These are phyloP conservation scores for Perognathus longimembris DNA, from an alignment of 2,113 vertebrate species.

Conservation along the genomic window DNA sequence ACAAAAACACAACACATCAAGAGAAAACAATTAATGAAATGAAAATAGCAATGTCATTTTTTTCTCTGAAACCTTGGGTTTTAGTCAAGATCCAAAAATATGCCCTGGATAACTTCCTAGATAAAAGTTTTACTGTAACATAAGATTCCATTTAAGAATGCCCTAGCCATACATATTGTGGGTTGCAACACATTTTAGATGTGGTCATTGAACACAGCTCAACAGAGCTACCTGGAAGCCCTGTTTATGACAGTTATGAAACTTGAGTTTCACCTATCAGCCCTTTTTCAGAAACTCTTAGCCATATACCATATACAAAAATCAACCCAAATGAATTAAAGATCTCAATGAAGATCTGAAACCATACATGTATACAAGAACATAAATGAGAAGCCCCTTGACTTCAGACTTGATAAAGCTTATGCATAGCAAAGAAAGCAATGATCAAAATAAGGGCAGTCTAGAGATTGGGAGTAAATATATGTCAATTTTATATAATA, in stretches of 20 bases:
- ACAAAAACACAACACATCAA: not conserved
- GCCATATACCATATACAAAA: not conserved
- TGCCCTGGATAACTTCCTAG: not conserved
- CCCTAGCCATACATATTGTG: not conserved
- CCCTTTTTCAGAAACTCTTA: not conserved
- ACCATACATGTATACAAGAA: not conserved
- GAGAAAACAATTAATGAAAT: conserved; percentile 18
- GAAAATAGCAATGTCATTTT: conserved; percentile 4
- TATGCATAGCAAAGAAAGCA: not conserved
- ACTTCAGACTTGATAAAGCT: not conserved
- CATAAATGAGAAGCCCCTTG: not conserved
- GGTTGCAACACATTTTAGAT: not conserved
- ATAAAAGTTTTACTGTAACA: not conserved
- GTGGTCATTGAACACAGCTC: conserved; percentile 26
- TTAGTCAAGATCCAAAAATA: not conserved
- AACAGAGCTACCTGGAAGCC: not conserved
- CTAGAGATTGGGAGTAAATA: not conserved
- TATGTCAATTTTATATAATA: not conserved
- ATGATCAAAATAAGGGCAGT: not conserved
- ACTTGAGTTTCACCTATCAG: conserved; percentile 1
- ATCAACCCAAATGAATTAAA: not conserved
- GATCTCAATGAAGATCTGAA: not conserved
- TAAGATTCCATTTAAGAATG: not conserved
- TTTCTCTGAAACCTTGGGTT: conserved; percentile 8
- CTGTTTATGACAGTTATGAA: not conserved